Conservation (phyloP, 2,888 invertebrate species). For the Caenorhabditis wallacei region DNA sequence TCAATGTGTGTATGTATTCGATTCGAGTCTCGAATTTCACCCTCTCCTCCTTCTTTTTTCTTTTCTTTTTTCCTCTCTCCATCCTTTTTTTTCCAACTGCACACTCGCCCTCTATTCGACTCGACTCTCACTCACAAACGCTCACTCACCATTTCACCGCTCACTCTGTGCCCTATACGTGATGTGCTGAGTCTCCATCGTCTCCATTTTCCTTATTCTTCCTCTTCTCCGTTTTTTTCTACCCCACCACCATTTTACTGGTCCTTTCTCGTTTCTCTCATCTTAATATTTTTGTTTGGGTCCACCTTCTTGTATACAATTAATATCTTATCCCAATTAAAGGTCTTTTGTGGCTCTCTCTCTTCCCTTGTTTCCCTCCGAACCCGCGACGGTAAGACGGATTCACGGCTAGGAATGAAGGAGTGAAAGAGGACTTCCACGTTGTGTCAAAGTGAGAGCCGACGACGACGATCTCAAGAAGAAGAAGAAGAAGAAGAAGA, state of each 20-base stretch:
- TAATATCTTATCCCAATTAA: conserved; percentile 5
- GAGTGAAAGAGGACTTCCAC: conserved; percentile 30
- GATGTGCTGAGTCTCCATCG: conserved; percentile 30
- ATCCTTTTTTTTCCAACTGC: conserved; percentile 37
- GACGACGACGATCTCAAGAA: conserved; percentile 36
- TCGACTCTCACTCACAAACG: conserved; percentile 21
- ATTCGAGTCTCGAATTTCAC: conserved; percentile 59
- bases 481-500: conserved; percentile 17
- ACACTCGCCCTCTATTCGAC: conserved; percentile 37
- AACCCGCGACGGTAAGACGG: conserved; percentile 31
- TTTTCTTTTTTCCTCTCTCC: conserved; percentile 8
- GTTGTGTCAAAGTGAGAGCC: conserved; percentile 42
- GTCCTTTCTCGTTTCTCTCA: conserved; percentile 21
- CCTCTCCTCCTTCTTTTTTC: conserved; percentile 30
- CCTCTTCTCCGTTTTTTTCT: conserved; percentile 32
- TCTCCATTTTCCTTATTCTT: conserved; percentile 18
- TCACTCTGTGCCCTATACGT: conserved; percentile 39
- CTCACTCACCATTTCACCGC: conserved; percentile 30
- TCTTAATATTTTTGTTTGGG: conserved; percentile 34
- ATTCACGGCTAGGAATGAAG: conserved; percentile 37
- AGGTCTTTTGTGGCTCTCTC: conserved; percentile 9
- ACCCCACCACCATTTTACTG: conserved; percentile 15
- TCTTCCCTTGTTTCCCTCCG: conserved; percentile 18
- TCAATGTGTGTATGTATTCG: conserved; percentile 55
- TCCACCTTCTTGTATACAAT: conserved; percentile 19